These are phyloP conservation scores for Montipora capricornis DNA, from an alignment of 64 coral and sea anemone genomes.

Conservation along the genomic window DNA sequence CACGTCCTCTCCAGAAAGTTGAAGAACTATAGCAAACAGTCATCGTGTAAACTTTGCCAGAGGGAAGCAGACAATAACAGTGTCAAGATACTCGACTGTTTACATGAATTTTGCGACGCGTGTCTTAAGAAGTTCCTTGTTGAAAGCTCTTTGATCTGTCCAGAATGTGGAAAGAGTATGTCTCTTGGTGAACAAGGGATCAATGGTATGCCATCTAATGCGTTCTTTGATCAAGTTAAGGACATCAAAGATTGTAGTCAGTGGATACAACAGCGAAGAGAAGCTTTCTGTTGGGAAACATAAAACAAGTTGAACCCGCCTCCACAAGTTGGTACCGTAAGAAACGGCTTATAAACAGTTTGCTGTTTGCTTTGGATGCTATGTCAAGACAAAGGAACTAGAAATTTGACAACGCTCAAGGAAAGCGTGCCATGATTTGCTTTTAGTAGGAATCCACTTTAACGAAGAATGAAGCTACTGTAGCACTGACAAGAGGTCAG, in stretches of 20 bases:
- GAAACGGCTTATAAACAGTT: background rate
- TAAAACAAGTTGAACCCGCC: background rate
- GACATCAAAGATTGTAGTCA: slow-evolving; percentile 8
- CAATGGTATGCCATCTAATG: slow-evolving; percentile 33
- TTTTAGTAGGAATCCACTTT: background rate
- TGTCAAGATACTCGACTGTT: slow-evolving; percentile 61
- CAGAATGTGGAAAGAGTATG: slow-evolving; percentile 8
- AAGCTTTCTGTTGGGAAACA: slow-evolving; percentile 46
- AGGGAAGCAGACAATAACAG: background rate
- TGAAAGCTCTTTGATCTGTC: slow-evolving; percentile 23
- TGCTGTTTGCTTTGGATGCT: background rate
- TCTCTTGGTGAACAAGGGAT: slow-evolving; percentile 20
- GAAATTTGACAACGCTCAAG: background rate
- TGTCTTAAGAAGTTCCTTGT: slow-evolving; percentile 56
- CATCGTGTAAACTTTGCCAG: slow-evolving; percentile 26
- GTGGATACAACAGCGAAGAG: slow-evolving; percentile 44
- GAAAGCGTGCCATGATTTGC: background rate
- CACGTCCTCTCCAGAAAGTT: background rate
- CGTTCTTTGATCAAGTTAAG: slow-evolving; percentile 58
- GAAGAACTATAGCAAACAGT: background rate
- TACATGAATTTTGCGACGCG: slow-evolving; percentile 48
- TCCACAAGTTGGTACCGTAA: background rate
- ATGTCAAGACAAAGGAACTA: background rate
- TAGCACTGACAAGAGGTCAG: too few relatives aligned
- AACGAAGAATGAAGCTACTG: background rate